Percentiles rank a stretch among this genome's conserved stretches.
These are phyloP conservation scores for Rhinolophus ferrumequinum DNA, from an alignment of 2,113 vertebrate genomes.

Conservation along the genomic window DNA sequence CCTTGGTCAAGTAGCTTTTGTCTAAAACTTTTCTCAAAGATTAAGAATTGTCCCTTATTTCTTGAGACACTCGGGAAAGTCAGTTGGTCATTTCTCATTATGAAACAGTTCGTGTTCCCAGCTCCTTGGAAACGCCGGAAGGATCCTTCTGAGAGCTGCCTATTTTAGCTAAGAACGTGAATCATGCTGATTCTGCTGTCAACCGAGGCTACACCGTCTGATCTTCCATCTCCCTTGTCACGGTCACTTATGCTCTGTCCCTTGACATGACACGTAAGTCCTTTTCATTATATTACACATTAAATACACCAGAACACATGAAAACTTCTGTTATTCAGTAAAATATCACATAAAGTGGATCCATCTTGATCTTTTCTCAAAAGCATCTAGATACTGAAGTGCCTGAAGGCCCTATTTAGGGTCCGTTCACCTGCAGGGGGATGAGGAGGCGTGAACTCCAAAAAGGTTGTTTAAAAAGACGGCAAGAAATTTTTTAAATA, in stretches of 20 bases:
- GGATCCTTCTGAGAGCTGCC: constrained; percentile 55
- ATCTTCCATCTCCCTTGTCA: constrained; percentile 76
- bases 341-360: constrained; percentile 39
- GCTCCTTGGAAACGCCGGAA: constrained; percentile 54
- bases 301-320: constrained; percentile 66
- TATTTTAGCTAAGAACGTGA: constrained; percentile 71
- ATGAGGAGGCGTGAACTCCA: background rate
- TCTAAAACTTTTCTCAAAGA: constrained; percentile 34
- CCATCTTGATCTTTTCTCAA: background rate
- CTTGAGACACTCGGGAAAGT: constrained; percentile 28
- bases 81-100: constrained; percentile 66
- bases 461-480: background rate
- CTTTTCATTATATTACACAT: constrained; percentile 76
- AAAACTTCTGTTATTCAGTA: constrained; percentile 60
- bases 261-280: constrained; percentile 69
- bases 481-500: background rate
- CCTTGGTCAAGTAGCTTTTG: constrained; percentile 25
- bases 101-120: constrained; percentile 55
- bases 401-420: background rate
- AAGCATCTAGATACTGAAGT: background rate
- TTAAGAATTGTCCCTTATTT: constrained; percentile 35
- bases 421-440: background rate
- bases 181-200: constrained; percentile 72
- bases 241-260: constrained; percentile 69
- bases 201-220: constrained; percentile 61